Evolutionary conservation across 2,888 invertebrate genomes (phyloP).

Genomic region (Drosophila diplacantha): DNA sequence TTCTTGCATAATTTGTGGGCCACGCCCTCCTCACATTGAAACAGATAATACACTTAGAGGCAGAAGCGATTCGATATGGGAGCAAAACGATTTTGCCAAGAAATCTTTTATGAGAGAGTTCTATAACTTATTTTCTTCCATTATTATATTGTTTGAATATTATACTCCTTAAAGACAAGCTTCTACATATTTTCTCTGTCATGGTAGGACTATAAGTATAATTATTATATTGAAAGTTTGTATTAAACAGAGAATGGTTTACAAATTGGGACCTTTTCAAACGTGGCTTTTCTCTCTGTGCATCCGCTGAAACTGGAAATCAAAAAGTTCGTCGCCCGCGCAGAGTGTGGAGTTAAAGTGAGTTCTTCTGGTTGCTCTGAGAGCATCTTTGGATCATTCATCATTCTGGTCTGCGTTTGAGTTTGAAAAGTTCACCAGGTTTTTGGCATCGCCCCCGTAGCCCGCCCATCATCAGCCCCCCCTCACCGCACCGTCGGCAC

Average conservation of each 20-base stretch:
- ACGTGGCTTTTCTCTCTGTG: background rate
- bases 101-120: slow-evolving; percentile 2
- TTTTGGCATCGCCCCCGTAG: slow-evolving; percentile 11
- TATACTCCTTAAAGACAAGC: background rate
- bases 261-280: background rate
- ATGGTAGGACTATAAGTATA: no score
- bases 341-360: slow-evolving; percentile 25
- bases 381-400: slow-evolving; percentile 61
- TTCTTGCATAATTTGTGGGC: slow-evolving; percentile 44
- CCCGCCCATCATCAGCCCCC: slow-evolving; percentile 8
- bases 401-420: slow-evolving; percentile 66
- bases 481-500: slow-evolving; percentile 35
- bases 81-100: background rate
- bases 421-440: slow-evolving; percentile 50
- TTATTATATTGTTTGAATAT: no score
- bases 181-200: no score
- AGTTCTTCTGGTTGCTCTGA: slow-evolving; percentile 18
- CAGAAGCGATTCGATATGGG: slow-evolving; percentile 2
- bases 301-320: slow-evolving; percentile 31
- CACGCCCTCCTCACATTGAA: slow-evolving; percentile 1
- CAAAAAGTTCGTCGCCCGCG: slow-evolving; percentile 46
- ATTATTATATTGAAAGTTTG: no score
- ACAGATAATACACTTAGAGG: slow-evolving; percentile 9
- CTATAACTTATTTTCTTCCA: background rate
- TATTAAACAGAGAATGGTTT: background rate